Conservation (phyloP, 2,113 vertebrate species). For the Candoia aspera region DNA sequence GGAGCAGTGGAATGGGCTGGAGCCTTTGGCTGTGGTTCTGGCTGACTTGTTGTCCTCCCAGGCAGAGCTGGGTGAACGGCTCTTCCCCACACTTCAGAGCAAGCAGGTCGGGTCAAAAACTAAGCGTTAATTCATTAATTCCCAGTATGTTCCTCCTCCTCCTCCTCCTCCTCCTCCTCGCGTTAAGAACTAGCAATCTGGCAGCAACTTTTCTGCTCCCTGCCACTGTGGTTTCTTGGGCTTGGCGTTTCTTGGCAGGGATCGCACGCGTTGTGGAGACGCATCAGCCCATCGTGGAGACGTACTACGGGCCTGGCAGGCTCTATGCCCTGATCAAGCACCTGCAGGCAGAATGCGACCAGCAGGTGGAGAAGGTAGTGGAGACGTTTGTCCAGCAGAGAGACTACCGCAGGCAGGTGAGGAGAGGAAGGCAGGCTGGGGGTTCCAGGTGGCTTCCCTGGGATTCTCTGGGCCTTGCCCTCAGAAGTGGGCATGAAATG, state of each 20-base stretch:
- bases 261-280: constrained; percentile 96
- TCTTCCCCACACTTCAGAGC: neutral
- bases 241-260: constrained; percentile 70
- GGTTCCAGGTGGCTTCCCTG: neutral
- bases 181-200: neutral
- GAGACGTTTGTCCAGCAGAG: constrained; percentile 93
- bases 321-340: constrained; percentile 92
- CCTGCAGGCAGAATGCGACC: constrained; percentile 93
- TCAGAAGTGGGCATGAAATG: neutral
- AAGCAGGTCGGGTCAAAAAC: neutral
- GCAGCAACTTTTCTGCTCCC: neutral
- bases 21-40: neutral
- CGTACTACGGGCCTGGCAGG: constrained; percentile 93
- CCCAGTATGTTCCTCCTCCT: neutral
- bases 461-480: neutral
- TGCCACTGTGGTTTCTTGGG: neutral
- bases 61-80: neutral
- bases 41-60: neutral
- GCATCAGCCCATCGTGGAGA: constrained; percentile 96
- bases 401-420: constrained; percentile 91
- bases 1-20: neutral
- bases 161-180: neutral
- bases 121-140: neutral
- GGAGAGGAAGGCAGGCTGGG: neutral
- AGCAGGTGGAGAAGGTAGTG: constrained; percentile 91